Percentiles rank a stretch among this genome's conserved stretches.
Evolutionary conservation across 2,888 invertebrate genomes (phyloP).

Genomic region (Apodemia duryi): DNA sequence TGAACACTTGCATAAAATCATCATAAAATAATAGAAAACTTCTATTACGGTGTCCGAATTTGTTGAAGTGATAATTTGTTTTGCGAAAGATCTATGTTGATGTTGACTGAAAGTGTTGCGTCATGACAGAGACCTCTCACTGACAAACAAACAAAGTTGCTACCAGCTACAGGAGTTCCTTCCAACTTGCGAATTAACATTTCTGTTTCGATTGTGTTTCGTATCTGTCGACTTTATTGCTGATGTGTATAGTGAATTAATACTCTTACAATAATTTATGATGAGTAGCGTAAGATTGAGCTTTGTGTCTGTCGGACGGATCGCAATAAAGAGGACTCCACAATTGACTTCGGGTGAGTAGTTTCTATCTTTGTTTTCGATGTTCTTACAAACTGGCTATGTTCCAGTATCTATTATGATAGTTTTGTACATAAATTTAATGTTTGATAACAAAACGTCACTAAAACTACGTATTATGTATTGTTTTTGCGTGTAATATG

Average conservation of each 20-base stretch:
- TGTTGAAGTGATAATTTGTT: slow-evolving; percentile 41
- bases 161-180: slow-evolving; percentile 34
- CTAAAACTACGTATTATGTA: slow-evolving; percentile 29
- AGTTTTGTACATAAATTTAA: slow-evolving; percentile 39
- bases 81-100: slow-evolving; percentile 58
- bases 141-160: slow-evolving; percentile 77
- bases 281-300: slow-evolving; percentile 76
- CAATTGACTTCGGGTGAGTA: slow-evolving; percentile 69
- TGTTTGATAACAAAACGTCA: slow-evolving; percentile 69
- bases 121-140: slow-evolving; percentile 77
- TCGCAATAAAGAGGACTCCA: slow-evolving; percentile 69
- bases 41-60: slow-evolving; percentile 59
- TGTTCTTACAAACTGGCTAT: slow-evolving; percentile 50
- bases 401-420: slow-evolving; percentile 55
- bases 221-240: slow-evolving; percentile 50
- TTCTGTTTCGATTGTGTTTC: slow-evolving; percentile 52
- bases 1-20: slow-evolving; percentile 53
- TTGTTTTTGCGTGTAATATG: slow-evolving; percentile 24
- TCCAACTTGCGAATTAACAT: slow-evolving; percentile 37
- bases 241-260: slow-evolving; percentile 60
- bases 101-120: slow-evolving; percentile 77
- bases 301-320: slow-evolving; percentile 70
- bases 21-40: slow-evolving; percentile 64
- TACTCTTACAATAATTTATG: slow-evolving; percentile 42
- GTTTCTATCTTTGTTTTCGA: slow-evolving; percentile 23